Evolutionary conservation across 2,797 vertebrate genomes (phyloP).

Genomic region (Knipowitschia caucasica): DNA sequence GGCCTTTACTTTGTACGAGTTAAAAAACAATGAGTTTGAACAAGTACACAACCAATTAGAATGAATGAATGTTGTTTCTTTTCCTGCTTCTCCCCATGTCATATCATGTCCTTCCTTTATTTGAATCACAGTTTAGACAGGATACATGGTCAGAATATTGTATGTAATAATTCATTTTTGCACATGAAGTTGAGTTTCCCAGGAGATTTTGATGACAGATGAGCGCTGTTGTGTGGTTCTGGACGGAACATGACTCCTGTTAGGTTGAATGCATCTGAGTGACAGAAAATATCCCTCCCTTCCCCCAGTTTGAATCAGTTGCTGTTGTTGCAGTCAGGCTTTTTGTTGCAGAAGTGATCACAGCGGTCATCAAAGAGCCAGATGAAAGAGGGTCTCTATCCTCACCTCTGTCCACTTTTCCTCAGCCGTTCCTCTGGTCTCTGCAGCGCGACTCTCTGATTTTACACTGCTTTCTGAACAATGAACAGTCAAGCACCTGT

Average conservation of each 20-base stretch:
- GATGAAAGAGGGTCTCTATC: conserved; percentile 75
- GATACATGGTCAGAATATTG: too few relatives aligned
- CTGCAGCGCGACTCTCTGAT: conserved; percentile 47
- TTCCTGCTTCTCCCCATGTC: too few relatives aligned
- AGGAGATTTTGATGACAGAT: conserved; percentile 51
- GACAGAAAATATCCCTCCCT: conserved; percentile 41
- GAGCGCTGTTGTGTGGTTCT: conserved; percentile 49
- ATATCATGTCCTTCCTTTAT: too few relatives aligned
- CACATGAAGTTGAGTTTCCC: conserved; percentile 40
- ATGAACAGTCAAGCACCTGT: conserved; percentile 68
- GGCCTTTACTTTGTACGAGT: conserved; percentile 35
- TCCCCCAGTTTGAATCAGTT: conserved; percentile 18
- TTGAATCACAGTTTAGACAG: too few relatives aligned
- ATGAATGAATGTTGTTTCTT: too few relatives aligned
- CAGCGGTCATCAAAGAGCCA: conserved; percentile 67
- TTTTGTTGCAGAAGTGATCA: conserved; percentile 64
- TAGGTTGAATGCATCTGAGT: conserved; percentile 57
- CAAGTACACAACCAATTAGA: too few relatives aligned
- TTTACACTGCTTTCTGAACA: conserved; percentile 59
- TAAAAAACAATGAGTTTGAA: too few relatives aligned
- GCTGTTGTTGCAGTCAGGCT: conserved; percentile 55
- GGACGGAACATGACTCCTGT: conserved; percentile 65
- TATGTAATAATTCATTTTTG: conserved; percentile 42
- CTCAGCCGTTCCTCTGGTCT: conserved; percentile 53
- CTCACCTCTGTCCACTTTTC: conserved; percentile 69